These are phyloP conservation scores for Hedychridium roseum DNA, from an alignment of 2,888 invertebrate species.

Conservation along the genomic window DNA sequence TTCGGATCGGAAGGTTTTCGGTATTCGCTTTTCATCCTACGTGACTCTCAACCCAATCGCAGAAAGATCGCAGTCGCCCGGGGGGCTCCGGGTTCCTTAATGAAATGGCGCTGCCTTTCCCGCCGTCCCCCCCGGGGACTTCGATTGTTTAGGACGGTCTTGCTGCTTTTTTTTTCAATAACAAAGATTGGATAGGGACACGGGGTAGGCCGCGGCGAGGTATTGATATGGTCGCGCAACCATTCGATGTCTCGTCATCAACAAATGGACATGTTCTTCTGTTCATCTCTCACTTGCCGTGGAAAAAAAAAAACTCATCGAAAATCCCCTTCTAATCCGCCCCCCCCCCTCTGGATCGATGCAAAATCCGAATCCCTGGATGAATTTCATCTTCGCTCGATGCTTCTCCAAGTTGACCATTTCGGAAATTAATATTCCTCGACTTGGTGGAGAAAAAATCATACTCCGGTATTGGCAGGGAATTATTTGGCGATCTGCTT, in stretches of 20 bases:
- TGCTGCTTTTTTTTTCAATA: conserved; percentile 47
- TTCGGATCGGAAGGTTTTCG: conserved; percentile 23
- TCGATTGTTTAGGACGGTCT: conserved; percentile 48
- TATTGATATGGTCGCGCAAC: conserved; percentile 30
- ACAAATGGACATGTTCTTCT: no score
- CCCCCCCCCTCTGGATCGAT: no score
- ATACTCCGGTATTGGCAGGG: not conserved
- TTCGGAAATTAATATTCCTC: no score
- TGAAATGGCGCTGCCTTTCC: conserved; percentile 49
- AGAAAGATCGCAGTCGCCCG: conserved; percentile 10
- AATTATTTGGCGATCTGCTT: no score
- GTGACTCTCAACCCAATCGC: conserved; percentile 23
- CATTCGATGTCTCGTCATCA: no score
- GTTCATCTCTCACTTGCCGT: no score
- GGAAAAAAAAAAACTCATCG: no score
- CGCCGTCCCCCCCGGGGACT: conserved; percentile 35
- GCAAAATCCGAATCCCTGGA: no score
- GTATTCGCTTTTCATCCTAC: conserved; percentile 18
- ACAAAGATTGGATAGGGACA: conserved; percentile 50
- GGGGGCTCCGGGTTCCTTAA: conserved; percentile 36
- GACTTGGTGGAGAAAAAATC: no score
- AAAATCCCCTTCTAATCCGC: no score
- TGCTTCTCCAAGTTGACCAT: no score
- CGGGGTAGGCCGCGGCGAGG: conserved; percentile 25
- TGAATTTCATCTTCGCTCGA: no score